Conservation (phyloP, 2,797 vertebrate species). For the Uromys caudimaculatus region DNA sequence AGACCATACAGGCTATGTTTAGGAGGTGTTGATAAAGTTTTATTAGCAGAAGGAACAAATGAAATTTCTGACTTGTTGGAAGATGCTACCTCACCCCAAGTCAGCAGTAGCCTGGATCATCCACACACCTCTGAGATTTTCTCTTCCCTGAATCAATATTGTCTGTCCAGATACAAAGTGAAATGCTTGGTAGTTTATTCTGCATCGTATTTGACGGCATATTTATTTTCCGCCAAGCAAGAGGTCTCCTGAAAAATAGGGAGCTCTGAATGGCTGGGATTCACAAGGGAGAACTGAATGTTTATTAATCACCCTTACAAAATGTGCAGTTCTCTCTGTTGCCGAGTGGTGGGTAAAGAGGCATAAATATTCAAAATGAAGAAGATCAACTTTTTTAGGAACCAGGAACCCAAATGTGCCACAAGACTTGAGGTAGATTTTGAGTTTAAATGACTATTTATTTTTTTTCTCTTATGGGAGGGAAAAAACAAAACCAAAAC, state of each 20-base stretch:
- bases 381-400: conserved; percentile 31
- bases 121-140: conserved; percentile 23
- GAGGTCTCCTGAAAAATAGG: conserved; percentile 59
- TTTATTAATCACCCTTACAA: conserved; percentile 59
- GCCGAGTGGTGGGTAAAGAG: accelerated
- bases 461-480: background rate
- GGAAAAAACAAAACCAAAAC: background rate
- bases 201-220: background rate
- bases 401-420: background rate
- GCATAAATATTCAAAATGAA: background rate
- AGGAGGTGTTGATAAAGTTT: background rate
- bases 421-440: background rate
- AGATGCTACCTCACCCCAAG: background rate
- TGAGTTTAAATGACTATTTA: background rate
- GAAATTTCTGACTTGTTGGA: background rate
- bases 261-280: background rate
- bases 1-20: accelerated
- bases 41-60: background rate
- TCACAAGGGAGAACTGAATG: background rate
- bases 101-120: background rate
- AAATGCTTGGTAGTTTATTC: conserved; percentile 19
- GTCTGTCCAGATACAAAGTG: background rate
- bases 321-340: background rate
- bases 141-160: conserved; percentile 19
- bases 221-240: conserved; percentile 60